Evolutionary conservation across 2,113 vertebrate genomes (phyloP).

Genomic region (Carassius gibelio): DNA sequence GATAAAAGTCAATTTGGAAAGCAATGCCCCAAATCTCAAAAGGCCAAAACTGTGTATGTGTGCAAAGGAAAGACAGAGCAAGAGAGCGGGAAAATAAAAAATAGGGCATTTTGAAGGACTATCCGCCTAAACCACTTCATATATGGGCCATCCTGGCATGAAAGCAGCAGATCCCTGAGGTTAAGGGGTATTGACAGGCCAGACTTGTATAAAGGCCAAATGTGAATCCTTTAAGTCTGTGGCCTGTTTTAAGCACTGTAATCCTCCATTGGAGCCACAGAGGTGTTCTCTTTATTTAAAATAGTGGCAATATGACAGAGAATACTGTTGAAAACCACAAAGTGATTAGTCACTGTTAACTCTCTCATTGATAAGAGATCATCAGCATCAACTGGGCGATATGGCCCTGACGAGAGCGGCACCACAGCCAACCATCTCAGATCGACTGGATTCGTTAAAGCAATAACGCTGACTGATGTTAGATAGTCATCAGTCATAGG

Average conservation of each 20-base stretch:
- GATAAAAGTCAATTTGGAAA: conserved; percentile 33
- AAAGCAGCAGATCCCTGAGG: conserved; percentile 27
- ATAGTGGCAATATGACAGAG: conserved; percentile 6
- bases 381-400: conserved; percentile 27
- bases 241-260: conserved; percentile 31
- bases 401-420: background rate
- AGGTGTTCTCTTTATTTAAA: conserved; percentile 29
- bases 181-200: conserved; percentile 50
- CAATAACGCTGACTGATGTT: background rate
- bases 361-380: conserved; percentile 48
- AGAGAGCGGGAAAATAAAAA: conserved; percentile 12
- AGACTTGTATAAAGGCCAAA: conserved; percentile 19
- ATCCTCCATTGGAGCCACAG: conserved; percentile 22
- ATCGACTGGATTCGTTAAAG: conserved; percentile 20
- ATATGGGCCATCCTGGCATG: conserved; percentile 22
- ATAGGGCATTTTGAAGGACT: conserved; percentile 38
- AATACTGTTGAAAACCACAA: conserved; percentile 15
- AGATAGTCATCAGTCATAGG: conserved; percentile 8
- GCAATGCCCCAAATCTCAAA: conserved; percentile 36
- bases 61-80: background rate
- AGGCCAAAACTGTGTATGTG: conserved; percentile 27
- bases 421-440: background rate
- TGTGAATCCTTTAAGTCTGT: background rate
- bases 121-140: conserved; percentile 35
- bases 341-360: conserved; percentile 48